Base-by-base conservation (phyloP, 2,797 vertebrate genomes). In the Xerus rutilus region DNA sequence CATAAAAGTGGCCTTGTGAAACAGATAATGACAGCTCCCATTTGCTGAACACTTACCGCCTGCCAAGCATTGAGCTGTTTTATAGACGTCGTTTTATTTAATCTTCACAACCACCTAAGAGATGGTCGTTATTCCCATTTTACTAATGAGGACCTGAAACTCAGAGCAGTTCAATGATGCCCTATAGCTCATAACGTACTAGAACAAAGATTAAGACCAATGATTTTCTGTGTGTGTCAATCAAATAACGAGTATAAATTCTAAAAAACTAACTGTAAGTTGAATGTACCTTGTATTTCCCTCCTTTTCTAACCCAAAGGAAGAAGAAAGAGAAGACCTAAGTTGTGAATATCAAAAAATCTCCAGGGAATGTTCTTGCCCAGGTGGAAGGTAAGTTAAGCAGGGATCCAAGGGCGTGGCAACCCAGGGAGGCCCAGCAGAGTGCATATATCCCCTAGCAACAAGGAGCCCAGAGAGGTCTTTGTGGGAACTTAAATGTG, bases 31-130 rank as follows among this genome's bases (percentile, higher is more conserved):
- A 35, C 72, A 76, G 45, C 52, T 59, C 32, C 45, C 45, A 59
- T 92, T 92, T 45, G n/a, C 45, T 54, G 47, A 83, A 79, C 39
- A 49, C 32, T 91, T 84, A 21, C 13, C 20, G n/a, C 67, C 35
- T 64, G 35, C 67, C 59, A 65, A 65, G 64, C 54, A 35, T 69
- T 45, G 62, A n/a, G 43, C 67, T 92, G 23, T 86, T 89, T 89
- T 79, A 47, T 74, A 89, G 77, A 83, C 25, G 10, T 57, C 45
- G n/a, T 87, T 49, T 85, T 70, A 96, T 86, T 94, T 88, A 65
- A 45, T 95, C 82, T 70, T 91, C 35, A 35, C 32, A 69, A 10
- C 30, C 32, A 17, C 92, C 78, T 57, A 21, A 17, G 62, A 94
- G 69, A 32, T 85, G 52, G 32, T 83, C 81, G 39, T 78, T 74